Conservation (phyloP, 2,113 vertebrate species). For the Anarrhichthys ocellatus region DNA sequence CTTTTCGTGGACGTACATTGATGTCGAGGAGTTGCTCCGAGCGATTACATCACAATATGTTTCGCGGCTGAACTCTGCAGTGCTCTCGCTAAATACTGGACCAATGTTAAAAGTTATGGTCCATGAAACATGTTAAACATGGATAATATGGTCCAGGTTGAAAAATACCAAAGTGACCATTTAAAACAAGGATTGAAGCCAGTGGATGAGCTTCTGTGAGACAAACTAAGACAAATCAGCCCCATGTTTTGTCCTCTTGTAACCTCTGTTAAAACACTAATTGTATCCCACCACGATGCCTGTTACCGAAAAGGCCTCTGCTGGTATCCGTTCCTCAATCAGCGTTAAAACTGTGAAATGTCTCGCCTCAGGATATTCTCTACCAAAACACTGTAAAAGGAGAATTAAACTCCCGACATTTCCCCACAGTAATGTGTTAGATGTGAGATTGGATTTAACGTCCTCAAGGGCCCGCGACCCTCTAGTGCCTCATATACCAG, state of each 20-base stretch:
- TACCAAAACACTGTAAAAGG: conserved; percentile 3
- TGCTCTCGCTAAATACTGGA: too few species aligned
- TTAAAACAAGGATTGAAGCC: not conserved
- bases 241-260: not conserved
- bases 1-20: too few species aligned
- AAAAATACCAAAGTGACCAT: too few species aligned
- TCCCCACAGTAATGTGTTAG: conserved; percentile 25
- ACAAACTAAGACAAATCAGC: conserved; percentile 9
- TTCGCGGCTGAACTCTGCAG: too few species aligned
- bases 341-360: not conserved
- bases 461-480: conserved; percentile 8
- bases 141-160: not conserved
- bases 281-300: not conserved
- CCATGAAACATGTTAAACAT: too few species aligned
- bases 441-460: conserved; percentile 12
- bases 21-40: too few species aligned
- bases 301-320: not conserved
- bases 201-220: not conserved
- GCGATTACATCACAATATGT: too few species aligned
- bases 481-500: conserved; percentile 9
- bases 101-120: too few species aligned
- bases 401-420: conserved; percentile 22
- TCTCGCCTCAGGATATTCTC: not conserved
- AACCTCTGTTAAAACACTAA: not conserved
- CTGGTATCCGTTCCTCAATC: not conserved